These are phyloP conservation scores for Pangasius macronema DNA, from an alignment of 2,797 vertebrate genomes.

Conservation along the genomic window DNA sequence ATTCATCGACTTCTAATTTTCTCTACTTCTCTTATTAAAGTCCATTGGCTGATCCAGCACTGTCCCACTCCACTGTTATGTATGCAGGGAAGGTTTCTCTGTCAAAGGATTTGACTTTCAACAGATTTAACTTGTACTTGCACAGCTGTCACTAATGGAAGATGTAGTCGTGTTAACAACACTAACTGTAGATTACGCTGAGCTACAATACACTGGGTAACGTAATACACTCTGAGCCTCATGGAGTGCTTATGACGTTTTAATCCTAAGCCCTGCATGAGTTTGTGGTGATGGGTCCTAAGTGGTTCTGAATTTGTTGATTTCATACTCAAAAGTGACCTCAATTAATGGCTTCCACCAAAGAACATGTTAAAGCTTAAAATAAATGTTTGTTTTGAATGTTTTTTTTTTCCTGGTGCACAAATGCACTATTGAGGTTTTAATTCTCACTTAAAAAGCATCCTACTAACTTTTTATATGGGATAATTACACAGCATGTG, in stretches of 20 bases:
- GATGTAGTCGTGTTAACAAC: neutral
- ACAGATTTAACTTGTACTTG: slow-evolving; percentile 57
- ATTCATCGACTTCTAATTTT: neutral
- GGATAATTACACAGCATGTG: slow-evolving; percentile 72
- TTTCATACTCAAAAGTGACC: slow-evolving; percentile 17
- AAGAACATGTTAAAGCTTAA: slow-evolving; percentile 7
- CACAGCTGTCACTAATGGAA: slow-evolving; percentile 59
- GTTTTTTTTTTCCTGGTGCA: slow-evolving; percentile 52
- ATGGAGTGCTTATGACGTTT: neutral
- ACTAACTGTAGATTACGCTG: neutral
- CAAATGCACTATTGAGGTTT: slow-evolving; percentile 74
- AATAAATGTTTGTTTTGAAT: slow-evolving; percentile 55
- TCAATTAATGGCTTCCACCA: slow-evolving; percentile 15
- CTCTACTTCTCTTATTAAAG: slow-evolving; percentile 18
- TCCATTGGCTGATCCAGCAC: slow-evolving; percentile 40
- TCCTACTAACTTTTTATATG: slow-evolving; percentile 70
- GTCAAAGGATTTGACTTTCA: slow-evolving; percentile 41
- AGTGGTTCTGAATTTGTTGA: neutral
- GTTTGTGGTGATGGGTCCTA: neutral
- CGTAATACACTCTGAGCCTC: neutral
- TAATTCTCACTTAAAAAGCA: slow-evolving; percentile 76
- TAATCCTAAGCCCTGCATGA: neutral
- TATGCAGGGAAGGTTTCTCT: slow-evolving; percentile 54
- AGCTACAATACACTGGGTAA: neutral
- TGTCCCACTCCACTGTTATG: slow-evolving; percentile 42